These are phyloP conservation scores for Tragopan temminckii DNA, from an alignment of 2,797 vertebrate species.

Conservation along the genomic window DNA sequence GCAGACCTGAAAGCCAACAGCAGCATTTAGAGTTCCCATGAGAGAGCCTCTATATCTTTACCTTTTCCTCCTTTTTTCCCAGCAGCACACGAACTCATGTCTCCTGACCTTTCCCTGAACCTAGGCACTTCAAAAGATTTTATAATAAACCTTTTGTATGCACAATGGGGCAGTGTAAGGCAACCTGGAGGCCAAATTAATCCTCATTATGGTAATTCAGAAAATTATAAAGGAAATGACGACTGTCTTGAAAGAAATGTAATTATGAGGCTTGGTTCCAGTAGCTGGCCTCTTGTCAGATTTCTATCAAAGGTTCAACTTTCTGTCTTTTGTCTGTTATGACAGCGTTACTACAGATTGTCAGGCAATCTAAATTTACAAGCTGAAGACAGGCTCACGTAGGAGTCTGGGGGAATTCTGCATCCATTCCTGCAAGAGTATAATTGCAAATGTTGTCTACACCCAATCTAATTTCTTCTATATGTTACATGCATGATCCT, in stretches of 20 bases:
- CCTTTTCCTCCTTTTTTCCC: not conserved
- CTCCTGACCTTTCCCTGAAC: constrained; percentile 71
- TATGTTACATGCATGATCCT: rapidly evolving
- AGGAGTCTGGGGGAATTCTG: not conserved
- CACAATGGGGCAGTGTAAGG: constrained; percentile 31
- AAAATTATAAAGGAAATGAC: constrained; percentile 66
- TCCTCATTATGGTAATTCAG: constrained; percentile 62
- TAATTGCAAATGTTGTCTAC: rapidly evolving
- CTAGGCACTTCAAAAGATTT: constrained; percentile 29
- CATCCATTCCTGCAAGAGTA: not conserved
- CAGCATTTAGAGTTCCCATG: not conserved
- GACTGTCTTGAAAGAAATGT: constrained; percentile 53
- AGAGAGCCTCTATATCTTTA: not conserved
- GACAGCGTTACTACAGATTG: not conserved
- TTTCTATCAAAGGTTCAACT: not conserved
- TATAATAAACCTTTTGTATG: constrained; percentile 56
- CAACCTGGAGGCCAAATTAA: constrained; percentile 67
- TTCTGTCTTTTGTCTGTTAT: constrained; percentile 14
- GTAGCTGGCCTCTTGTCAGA: not conserved
- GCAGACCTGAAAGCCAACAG: not conserved
- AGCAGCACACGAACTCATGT: not conserved
- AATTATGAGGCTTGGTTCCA: constrained; percentile 24
- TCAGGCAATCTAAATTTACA: constrained; percentile 40
- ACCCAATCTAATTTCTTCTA: not conserved
- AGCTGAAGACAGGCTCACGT: constrained; percentile 2